phyloP scores from a whole-genome alignment of 2,797 vertebrate genomes.

The Coendou prehensilis region DNA sequence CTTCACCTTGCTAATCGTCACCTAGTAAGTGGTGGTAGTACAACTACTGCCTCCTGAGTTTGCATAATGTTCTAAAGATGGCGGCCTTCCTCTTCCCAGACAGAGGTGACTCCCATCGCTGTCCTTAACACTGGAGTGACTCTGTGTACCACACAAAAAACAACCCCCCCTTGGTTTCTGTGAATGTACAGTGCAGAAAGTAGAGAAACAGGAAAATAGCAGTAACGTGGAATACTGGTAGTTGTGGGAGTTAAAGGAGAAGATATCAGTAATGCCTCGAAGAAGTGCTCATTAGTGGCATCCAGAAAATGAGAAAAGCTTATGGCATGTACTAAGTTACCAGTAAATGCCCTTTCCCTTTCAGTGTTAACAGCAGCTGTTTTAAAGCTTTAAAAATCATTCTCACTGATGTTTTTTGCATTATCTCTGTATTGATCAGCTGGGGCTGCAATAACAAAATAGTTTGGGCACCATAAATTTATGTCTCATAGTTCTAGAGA shows the following conservation, averaged over 20 bases:
- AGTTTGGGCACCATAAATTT: not conserved
- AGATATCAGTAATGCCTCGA: rapidly evolving
- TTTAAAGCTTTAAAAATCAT: not conserved
- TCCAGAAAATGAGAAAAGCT: not conserved
- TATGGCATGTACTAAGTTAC: rapidly evolving
- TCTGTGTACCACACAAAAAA: too few relatives aligned
- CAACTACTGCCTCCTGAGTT: not conserved
- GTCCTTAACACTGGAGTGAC: too few relatives aligned
- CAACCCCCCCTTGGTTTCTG: not conserved
- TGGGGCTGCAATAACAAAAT: not conserved
- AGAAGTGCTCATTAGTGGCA: not conserved
- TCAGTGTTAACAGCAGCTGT: not conserved
- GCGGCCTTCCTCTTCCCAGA: too few relatives aligned
- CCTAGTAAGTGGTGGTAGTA: too few relatives aligned
- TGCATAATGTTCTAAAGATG: not conserved
- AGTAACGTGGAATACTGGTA: not conserved
- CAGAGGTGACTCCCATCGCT: not conserved
- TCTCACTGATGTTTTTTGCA: not conserved
- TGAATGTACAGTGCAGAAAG: not conserved
- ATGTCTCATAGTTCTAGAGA: not conserved
- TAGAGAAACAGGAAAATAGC: not conserved
- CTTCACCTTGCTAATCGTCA: not conserved
- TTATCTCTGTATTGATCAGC: not conserved
- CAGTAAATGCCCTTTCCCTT: not conserved
- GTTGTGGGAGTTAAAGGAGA: not conserved